A percentile compares a stretch with the other conserved stretches of the same genome.
These are phyloP conservation scores for Amphimedon queenslandica DNA, from an alignment of 37 sponge, comb jelly and placozoan genomes.

Conservation along the genomic window DNA sequence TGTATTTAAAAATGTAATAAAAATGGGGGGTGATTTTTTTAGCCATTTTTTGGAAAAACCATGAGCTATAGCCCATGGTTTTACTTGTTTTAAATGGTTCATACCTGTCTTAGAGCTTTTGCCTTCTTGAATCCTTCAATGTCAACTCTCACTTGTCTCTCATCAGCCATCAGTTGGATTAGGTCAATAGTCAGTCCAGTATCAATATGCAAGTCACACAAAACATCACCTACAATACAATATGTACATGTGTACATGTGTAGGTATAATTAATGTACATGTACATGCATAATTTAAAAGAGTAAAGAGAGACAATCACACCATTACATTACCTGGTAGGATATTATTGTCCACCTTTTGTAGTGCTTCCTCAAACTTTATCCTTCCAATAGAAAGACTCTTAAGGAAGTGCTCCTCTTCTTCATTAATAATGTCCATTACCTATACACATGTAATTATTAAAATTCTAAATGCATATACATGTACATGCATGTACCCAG, in stretches of 20 bases:
- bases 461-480: not conserved
- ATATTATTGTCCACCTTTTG: constrained; percentile 24
- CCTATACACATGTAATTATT: constrained; percentile 11
- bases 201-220: constrained; percentile 78
- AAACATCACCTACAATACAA: constrained; percentile 79
- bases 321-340: constrained; percentile 35
- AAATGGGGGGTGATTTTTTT: too few species aligned
- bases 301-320: not conserved
- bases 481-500: not conserved
- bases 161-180: constrained; percentile 81
- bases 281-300: too few species aligned
- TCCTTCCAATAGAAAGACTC: constrained; percentile 59
- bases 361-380: constrained; percentile 60
- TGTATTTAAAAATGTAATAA: too few species aligned
- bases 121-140: constrained; percentile 57
- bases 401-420: constrained; percentile 84
- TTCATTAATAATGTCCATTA: constrained; percentile 82
- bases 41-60: too few species aligned
- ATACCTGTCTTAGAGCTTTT: too few species aligned
- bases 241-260: too few species aligned
- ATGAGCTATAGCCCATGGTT: too few species aligned
- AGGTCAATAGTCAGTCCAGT: constrained; percentile 87
- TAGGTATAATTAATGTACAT: not conserved
- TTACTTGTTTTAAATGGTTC: too few species aligned
- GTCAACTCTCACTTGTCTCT: constrained; percentile 62